Percentiles rank a stretch among this genome's conserved stretches.
Conservation (phyloP, 2,113 vertebrate genomes). For the Pagrus major region DNA sequence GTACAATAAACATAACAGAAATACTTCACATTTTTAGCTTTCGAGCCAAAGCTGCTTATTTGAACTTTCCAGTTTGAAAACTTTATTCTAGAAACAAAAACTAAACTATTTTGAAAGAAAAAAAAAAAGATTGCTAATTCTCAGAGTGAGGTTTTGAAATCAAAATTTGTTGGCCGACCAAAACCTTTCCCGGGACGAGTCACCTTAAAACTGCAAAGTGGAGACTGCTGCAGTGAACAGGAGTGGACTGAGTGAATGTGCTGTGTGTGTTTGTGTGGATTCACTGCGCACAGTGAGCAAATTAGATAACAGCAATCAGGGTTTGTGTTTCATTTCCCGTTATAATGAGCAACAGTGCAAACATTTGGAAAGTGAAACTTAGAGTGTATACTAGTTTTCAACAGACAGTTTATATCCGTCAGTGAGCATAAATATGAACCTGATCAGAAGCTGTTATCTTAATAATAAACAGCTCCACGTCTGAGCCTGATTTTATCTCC, state of each 20-base stretch:
- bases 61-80: background rate
- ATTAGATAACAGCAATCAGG: no score
- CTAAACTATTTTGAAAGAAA: slow-evolving; percentile 51
- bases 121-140: slow-evolving; percentile 55
- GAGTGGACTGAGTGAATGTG: background rate
- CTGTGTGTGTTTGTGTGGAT: background rate
- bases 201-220: background rate
- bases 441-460: background rate
- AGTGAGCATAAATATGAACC: background rate
- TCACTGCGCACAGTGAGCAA: background rate
- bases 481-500: background rate
- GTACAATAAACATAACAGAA: background rate
- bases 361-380: background rate
- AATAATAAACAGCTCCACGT: background rate
- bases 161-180: slow-evolving; percentile 76
- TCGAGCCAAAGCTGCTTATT: background rate
- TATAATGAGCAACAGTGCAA: background rate
- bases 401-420: background rate
- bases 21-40: background rate
- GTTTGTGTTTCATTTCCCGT: background rate
- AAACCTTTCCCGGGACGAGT: slow-evolving; percentile 44
- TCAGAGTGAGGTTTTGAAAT: slow-evolving; percentile 59
- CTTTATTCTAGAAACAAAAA: slow-evolving; percentile 14
- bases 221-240: background rate
- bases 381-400: background rate